Evolutionary conservation across 2,888 invertebrate species (phyloP).

Genomic region (Beris morrisii): DNA sequence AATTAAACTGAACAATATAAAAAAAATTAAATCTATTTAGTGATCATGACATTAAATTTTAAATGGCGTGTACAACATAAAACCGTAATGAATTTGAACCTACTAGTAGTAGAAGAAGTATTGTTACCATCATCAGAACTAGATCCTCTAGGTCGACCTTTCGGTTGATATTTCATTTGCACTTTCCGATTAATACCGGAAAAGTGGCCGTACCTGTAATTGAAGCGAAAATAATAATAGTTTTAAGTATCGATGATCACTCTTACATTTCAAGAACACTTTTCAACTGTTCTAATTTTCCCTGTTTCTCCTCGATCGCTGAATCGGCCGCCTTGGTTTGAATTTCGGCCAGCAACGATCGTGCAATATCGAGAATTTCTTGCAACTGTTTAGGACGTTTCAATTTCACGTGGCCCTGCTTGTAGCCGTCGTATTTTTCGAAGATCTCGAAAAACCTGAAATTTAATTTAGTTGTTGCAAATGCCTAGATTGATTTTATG

Average conservation of each 20-base stretch:
- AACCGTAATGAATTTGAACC: constrained; percentile 35
- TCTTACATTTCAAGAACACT: constrained; percentile 98
- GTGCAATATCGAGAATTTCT: constrained; percentile 95
- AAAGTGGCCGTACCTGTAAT: constrained; percentile 93
- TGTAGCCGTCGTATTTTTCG: constrained; percentile 94
- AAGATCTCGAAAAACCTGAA: constrained; percentile 96
- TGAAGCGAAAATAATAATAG: constrained; percentile 11
- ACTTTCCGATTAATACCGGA: constrained; percentile 99
- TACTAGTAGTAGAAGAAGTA: constrained; percentile 43
- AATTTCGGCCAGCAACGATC: constrained; percentile 86
- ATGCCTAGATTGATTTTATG: background rate
- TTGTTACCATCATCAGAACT: constrained; percentile 90
- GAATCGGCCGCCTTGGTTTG: constrained; percentile 85
- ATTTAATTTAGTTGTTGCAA: constrained; percentile 6
- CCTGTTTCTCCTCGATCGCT: constrained; percentile 95
- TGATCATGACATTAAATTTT: constrained; percentile 8
- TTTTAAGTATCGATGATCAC: constrained; percentile 22
- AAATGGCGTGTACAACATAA: constrained; percentile 15
- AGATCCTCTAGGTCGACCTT: constrained; percentile 87
- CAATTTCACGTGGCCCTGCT: constrained; percentile 94
- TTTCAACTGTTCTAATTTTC: constrained; percentile 95
- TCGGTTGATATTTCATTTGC: constrained; percentile 98
- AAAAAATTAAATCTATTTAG: background rate
- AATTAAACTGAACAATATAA: background rate
- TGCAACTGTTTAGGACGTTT: constrained; percentile 96